Base-by-base conservation (phyloP, 2,888 invertebrate genomes). In the Noctua comes region DNA sequence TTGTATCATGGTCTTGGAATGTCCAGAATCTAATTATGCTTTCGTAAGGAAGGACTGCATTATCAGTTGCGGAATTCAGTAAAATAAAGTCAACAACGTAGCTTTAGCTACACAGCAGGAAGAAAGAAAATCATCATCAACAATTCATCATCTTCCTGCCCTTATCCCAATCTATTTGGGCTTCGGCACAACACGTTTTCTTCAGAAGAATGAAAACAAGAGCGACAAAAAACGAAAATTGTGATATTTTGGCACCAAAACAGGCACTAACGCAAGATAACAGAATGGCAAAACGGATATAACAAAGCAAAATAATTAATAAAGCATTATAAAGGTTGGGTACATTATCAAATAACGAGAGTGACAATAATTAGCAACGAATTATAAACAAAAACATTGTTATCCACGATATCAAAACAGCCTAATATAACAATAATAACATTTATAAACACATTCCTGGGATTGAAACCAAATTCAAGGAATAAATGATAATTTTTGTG, bases 371-470 rank as follows among this genome's bases (percentile, higher is more conserved):
- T 36, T 77, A 2, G 36, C 18, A n/a, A 36, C 46, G 21, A 77
- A 68, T 13, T 10, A 59, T n/a, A 48, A 48, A 72, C 16, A 82
- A 7, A 75, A 46, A 36, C 46, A 54, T 46, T 54, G 10, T 16
- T 7, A 64, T 46, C 27, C 36, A 36, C 21, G 11, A 1, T 13
- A 64, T 46, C 16, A 46, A 46, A 79, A 66, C 27, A 57, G 36
- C 24, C 36, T 2, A 57, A 10, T 36, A 18, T 24, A 40, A 48
- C 46, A 40, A 36, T 57, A 48, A 65, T 24, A 16, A 40, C 11
- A 24, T 64, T 27, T 24, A 5, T 54, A 73, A 16, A 57, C 18
- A 64, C 18, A 8, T 66, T 46, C 7, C 31, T 27, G 21, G 24
- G 27, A 59, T 27, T 54, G 6, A 5, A 59, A 43, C 31, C 5